These are phyloP conservation scores for Matsumyia berberina DNA, from an alignment of 2,888 invertebrate genomes.

Conservation along the genomic window DNA sequence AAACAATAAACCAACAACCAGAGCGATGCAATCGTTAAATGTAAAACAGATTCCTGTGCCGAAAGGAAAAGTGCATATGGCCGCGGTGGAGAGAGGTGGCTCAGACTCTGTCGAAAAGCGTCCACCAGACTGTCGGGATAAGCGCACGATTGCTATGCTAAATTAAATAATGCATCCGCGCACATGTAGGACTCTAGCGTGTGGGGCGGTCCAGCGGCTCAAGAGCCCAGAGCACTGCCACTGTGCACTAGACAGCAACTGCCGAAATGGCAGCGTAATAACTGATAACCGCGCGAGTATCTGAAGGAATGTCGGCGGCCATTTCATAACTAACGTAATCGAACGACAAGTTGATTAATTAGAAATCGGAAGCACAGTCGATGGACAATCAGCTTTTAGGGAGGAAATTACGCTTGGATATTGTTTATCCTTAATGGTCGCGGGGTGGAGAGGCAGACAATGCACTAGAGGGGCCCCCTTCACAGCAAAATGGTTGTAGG, in stretches of 20 bases:
- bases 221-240: slow-evolving; percentile 29
- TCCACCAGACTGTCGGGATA: slow-evolving; percentile 27
- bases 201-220: not conserved
- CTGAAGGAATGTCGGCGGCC: slow-evolving; percentile 1
- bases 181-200: slow-evolving; percentile 3
- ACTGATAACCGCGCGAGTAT: slow-evolving; percentile 19
- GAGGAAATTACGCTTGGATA: no score
- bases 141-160: slow-evolving; percentile 63
- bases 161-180: slow-evolving; percentile 65
- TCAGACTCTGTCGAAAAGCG: slow-evolving; percentile 28
- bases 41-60: slow-evolving; percentile 47
- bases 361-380: slow-evolving; percentile 8
- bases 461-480: no score
- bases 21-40: slow-evolving; percentile 64
- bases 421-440: no score
- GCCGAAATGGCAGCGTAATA: slow-evolving; percentile 12
- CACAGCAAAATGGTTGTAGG: no score
- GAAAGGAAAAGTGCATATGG: slow-evolving; percentile 68
- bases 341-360: slow-evolving; percentile 20
- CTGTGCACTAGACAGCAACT: slow-evolving; percentile 1
- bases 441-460: no score
- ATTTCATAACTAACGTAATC: slow-evolving; percentile 27
- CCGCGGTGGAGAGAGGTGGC: not conserved
- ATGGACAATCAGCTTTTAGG: no score
- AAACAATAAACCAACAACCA: slow-evolving; percentile 28